phyloP scores from a whole-genome alignment of 2,113 vertebrate genomes.

The Trichechus manatus region DNA sequence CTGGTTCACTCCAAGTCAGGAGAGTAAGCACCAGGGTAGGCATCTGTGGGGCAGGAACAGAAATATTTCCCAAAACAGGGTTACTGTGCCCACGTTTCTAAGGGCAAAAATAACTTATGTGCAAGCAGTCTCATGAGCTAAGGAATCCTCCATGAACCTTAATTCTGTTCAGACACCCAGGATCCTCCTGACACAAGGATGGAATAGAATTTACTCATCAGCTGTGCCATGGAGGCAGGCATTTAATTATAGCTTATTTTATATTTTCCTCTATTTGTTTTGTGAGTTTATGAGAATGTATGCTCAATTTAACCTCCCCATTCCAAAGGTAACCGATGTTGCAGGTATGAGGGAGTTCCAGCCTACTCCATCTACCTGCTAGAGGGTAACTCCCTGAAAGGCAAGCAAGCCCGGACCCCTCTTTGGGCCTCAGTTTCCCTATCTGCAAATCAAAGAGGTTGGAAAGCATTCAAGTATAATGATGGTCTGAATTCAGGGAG shows the following conservation, averaged over 20 bases:
- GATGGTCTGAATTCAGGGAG: background rate
- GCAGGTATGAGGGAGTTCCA: background rate
- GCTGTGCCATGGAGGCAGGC: background rate
- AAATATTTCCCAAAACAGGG: background rate
- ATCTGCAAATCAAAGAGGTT: background rate
- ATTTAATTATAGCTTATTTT: background rate
- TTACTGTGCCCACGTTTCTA: background rate
- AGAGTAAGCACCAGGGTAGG: background rate
- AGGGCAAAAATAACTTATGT: background rate
- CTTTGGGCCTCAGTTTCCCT: background rate
- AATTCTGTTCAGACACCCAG: background rate
- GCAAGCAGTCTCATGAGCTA: background rate
- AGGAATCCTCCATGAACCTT: background rate
- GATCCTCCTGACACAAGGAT: background rate
- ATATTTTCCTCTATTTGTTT: background rate
- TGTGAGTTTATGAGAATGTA: background rate
- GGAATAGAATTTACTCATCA: background rate
- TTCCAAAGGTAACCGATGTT: background rate
- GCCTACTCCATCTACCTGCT: background rate
- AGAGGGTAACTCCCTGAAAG: background rate
- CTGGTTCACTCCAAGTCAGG: background rate
- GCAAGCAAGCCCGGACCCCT: background rate
- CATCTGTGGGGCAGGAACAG: background rate
- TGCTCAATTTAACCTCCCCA: background rate
- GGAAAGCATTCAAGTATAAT: background rate